Evolutionary conservation across 2,113 vertebrate species (phyloP).

Genomic region (Corythornis cristatus): DNA sequence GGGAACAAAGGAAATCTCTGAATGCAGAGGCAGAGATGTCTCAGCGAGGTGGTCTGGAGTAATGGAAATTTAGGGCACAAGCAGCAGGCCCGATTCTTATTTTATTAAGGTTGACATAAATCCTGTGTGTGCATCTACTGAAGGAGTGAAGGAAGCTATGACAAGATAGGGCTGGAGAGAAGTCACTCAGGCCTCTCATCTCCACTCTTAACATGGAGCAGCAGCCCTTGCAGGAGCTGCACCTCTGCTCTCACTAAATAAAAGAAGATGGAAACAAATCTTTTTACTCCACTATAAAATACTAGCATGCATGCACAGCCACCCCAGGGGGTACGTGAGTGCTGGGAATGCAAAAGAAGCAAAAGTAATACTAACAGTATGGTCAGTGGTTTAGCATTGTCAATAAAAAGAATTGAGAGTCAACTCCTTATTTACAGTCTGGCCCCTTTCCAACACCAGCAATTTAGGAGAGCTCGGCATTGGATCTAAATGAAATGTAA

Average conservation of each 20-base stretch:
- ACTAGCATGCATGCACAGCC: neutral
- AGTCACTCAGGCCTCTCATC: neutral
- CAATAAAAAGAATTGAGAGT: slow-evolving; percentile 36
- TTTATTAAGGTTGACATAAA: slow-evolving; percentile 11
- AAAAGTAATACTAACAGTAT: neutral
- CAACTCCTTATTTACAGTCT: neutral
- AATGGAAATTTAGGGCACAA: slow-evolving; percentile 33
- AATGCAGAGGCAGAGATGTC: neutral
- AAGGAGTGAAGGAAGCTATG: neutral
- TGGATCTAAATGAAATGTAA: neutral
- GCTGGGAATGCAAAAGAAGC: neutral
- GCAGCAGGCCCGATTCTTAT: neutral
- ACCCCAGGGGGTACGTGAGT: neutral
- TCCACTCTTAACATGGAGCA: neutral
- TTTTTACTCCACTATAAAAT: neutral
- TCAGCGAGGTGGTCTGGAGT: neutral
- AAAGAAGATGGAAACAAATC: slow-evolving; percentile 3
- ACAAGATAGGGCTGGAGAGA: neutral
- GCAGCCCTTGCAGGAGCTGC: neutral
- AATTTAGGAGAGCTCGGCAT: neutral
- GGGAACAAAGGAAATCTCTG: slow-evolving; percentile 32
- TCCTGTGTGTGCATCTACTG: neutral
- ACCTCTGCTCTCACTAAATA: neutral
- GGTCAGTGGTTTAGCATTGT: neutral
- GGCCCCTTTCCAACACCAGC: neutral